A percentile compares a stretch with the other conserved stretches of the same genome.
phyloP scores from a whole-genome alignment of 2,888 invertebrate genomes.

The Crossocerus cetratus region DNA sequence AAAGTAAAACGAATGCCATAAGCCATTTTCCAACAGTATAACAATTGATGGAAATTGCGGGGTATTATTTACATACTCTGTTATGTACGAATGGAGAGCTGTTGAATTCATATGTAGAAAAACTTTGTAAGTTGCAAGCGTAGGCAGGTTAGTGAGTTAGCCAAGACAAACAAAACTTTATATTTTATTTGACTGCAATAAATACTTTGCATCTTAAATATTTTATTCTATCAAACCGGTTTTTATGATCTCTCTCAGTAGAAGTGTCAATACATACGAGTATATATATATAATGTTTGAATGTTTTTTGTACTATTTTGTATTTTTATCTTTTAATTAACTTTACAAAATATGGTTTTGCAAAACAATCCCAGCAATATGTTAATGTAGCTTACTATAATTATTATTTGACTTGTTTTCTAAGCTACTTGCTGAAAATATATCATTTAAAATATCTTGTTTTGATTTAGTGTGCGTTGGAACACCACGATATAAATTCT shows the following conservation, averaged over 20 bases:
- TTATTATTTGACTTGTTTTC: conserved; percentile 61
- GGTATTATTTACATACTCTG: too few relatives aligned
- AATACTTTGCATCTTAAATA: conserved; percentile 11
- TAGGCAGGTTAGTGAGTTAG: too few relatives aligned
- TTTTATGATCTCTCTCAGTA: conserved; percentile 5
- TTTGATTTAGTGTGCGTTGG: conserved; percentile 68
- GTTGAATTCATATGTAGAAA: not conserved
- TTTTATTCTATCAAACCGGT: conserved; percentile 38
- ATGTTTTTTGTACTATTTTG: conserved; percentile 27
- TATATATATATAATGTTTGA: conserved; percentile 25
- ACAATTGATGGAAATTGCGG: too few relatives aligned
- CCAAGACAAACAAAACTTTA: too few relatives aligned
- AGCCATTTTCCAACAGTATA: too few relatives aligned
- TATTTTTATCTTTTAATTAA: conserved; percentile 20
- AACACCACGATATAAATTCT: conserved; percentile 70
- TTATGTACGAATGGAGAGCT: not conserved
- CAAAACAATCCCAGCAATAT: conserved; percentile 9
- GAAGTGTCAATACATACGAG: conserved; percentile 8
- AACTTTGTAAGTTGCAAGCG: not conserved
- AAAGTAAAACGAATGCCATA: too few relatives aligned
- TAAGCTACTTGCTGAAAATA: conserved; percentile 63
- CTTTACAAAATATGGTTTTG: conserved; percentile 5
- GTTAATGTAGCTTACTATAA: conserved; percentile 65
- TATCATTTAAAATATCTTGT: conserved; percentile 67
- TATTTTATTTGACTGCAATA: too few relatives aligned